These are phyloP conservation scores for Zoanthus gigantus DNA, from an alignment of 92 coral and sea anemone species.

Conservation along the genomic window DNA sequence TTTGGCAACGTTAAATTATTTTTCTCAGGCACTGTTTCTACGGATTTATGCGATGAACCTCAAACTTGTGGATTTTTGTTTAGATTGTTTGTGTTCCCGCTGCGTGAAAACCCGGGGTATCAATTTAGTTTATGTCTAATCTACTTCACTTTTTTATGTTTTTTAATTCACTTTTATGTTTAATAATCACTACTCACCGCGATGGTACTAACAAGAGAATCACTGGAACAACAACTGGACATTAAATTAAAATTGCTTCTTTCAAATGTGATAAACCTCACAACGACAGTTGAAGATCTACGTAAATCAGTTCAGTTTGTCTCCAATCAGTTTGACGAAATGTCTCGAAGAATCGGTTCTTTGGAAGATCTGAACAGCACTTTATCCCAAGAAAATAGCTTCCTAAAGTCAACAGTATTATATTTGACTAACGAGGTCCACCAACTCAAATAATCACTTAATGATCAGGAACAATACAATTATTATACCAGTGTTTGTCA, in stretches of 20 bases:
- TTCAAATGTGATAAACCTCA: background rate
- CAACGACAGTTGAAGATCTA: conserved; percentile 17
- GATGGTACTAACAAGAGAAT: conserved; percentile 9
- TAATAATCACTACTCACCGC: background rate
- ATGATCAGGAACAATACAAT: background rate
- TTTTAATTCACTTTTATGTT: background rate
- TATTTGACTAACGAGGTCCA: conserved; percentile 6
- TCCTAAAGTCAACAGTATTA: background rate
- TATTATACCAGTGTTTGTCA: background rate
- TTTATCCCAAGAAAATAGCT: too few species aligned
- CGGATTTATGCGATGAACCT: too few species aligned
- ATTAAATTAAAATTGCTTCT: background rate
- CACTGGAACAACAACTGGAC: conserved; percentile 2
- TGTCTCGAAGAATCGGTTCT: conserved; percentile 6
- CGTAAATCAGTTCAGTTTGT: conserved; percentile 30
- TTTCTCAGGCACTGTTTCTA: too few species aligned
- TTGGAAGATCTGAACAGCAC: conserved; percentile 1
- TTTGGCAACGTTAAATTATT: too few species aligned
- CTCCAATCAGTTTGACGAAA: conserved; percentile 11
- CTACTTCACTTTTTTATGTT: too few species aligned
- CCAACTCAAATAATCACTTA: background rate
- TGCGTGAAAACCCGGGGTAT: too few species aligned
- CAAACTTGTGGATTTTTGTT: too few species aligned
- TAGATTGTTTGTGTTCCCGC: too few species aligned
- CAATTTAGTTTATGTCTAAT: too few species aligned